Evolutionary conservation across 92 coral and sea anemone genomes (phyloP).

Genomic region (Porites divaricata): DNA sequence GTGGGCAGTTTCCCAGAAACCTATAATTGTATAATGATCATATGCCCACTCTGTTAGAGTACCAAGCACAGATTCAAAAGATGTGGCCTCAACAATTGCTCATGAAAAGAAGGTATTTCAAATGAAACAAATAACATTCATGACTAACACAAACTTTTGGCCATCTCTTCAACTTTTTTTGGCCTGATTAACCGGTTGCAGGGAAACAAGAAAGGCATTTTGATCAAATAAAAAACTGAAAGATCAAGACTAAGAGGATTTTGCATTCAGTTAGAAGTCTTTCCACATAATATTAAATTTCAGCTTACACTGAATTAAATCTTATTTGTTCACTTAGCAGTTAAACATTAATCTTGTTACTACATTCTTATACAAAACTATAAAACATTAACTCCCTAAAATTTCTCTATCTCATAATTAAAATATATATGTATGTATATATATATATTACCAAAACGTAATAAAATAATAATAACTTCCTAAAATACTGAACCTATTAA

Average conservation of each 20-base stretch:
- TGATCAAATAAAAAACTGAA: not conserved
- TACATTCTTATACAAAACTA: conserved; percentile 52
- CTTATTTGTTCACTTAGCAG: not conserved
- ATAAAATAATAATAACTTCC: conserved; percentile 57
- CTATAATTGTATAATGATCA: too few relatives aligned
- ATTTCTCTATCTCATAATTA: conserved; percentile 47
- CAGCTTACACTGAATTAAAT: conserved; percentile 15
- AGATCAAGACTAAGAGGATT: not conserved
- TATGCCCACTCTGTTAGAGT: too few relatives aligned
- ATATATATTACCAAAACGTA: conserved; percentile 30
- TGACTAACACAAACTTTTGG: too few relatives aligned
- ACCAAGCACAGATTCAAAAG: too few relatives aligned
- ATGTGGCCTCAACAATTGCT: too few relatives aligned
- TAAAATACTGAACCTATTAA: conserved; percentile 38
- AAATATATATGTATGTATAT: conserved; percentile 22
- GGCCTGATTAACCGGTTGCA: too few relatives aligned
- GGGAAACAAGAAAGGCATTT: not conserved
- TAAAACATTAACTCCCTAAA: conserved; percentile 56
- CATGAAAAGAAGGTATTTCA: too few relatives aligned
- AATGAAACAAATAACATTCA: too few relatives aligned
- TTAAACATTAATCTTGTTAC: conserved; percentile 38
- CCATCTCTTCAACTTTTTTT: too few relatives aligned
- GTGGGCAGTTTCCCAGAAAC: too few relatives aligned
- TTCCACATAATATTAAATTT: not conserved
- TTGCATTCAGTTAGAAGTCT: not conserved